These are phyloP conservation scores for Chalcis sispes DNA, from an alignment of 2,888 invertebrate genomes.

Conservation along the genomic window DNA sequence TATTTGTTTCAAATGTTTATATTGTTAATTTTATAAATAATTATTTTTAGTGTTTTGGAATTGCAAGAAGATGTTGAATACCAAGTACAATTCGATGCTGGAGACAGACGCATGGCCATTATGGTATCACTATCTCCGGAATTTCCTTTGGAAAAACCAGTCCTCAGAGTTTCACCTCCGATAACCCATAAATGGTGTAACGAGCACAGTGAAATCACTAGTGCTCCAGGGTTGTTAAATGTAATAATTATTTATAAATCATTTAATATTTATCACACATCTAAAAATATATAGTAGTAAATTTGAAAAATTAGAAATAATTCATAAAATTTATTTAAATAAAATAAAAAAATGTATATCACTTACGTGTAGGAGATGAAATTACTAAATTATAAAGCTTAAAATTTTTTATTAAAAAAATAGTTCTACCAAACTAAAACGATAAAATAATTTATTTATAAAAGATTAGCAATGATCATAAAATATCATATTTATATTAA, in stretches of 20 bases:
- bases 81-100: constrained; percentile 83
- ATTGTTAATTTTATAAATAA: constrained; percentile 19
- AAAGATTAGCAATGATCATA: constrained; percentile 4
- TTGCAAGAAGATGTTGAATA: constrained; percentile 85
- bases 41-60: constrained; percentile 81
- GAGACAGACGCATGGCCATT: constrained; percentile 82
- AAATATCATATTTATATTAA: no score
- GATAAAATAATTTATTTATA: background rate
- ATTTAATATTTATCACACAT: background rate
- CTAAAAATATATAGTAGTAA: background rate
- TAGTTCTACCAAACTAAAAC: no score
- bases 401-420: no score
- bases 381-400: background rate
- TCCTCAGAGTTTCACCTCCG: constrained; percentile 82
- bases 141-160: constrained; percentile 87
- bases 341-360: background rate
- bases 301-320: no score
- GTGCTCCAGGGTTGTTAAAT: constrained; percentile 86
- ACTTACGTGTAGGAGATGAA: no score
- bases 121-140: constrained; percentile 82
- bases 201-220: constrained; percentile 82
- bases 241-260: constrained; percentile 73
- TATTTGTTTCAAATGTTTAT: no score
- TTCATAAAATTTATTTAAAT: no score
- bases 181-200: constrained; percentile 86